Evolutionary conservation across 1,140 invertebrate species (phyloP).

Genomic region (Atta cephalotes): DNA sequence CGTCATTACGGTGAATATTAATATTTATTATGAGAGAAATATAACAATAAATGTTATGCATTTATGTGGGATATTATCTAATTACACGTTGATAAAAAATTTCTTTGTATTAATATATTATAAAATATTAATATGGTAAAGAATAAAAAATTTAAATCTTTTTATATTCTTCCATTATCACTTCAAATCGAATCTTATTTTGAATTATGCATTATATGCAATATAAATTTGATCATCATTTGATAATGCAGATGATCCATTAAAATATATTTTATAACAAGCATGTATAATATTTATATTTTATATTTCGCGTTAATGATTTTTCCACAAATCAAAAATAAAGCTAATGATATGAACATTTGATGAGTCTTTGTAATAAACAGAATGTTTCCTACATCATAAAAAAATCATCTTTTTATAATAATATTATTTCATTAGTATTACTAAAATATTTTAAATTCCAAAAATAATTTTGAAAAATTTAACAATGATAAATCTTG

Average conservation of each 20-base stretch:
- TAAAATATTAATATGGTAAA: not conserved
- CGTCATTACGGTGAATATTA: not conserved
- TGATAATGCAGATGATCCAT: not conserved
- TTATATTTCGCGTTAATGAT: slow-evolving; percentile 1
- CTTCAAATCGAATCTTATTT: slow-evolving; percentile 7
- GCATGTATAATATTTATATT: not conserved
- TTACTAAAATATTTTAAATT: not conserved
- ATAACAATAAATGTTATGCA: not conserved
- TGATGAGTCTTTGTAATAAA: not conserved
- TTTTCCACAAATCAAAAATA: not conserved
- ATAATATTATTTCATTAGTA: not conserved
- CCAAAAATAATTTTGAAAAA: not conserved
- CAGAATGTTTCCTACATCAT: slow-evolving; percentile 5
- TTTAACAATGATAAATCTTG: not conserved
- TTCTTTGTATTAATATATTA: not conserved
- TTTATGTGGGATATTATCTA: not conserved
- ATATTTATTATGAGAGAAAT: slow-evolving; percentile 14
- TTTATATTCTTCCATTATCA: not conserved
- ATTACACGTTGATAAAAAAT: not conserved
- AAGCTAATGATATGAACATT: not conserved
- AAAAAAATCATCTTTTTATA: not conserved
- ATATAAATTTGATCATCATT: not conserved
- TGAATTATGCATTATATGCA: not conserved
- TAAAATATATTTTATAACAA: slow-evolving; percentile 9
- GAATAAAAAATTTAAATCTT: not conserved